Percentiles rank a stretch among this genome's conserved stretches.
These are phyloP conservation scores for Heteropelma amictum DNA, from an alignment of 2,888 invertebrate species.

Conservation along the genomic window DNA sequence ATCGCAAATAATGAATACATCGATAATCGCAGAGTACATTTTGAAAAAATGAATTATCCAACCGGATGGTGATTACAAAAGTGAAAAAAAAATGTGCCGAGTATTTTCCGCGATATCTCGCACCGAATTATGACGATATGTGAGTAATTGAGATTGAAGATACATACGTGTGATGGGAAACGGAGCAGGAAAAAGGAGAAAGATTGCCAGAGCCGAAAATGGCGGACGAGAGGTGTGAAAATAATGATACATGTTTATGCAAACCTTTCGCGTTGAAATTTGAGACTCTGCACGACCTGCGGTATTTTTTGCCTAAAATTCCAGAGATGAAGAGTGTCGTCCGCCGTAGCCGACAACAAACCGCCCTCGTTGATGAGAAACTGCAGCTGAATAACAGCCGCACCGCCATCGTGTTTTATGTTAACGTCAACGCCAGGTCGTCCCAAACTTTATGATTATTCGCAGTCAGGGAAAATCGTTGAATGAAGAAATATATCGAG, in stretches of 20 bases:
- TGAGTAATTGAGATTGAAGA: too few relatives aligned
- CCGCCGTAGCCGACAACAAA: constrained; percentile 95
- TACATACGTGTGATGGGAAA: too few relatives aligned
- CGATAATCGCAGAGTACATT: too few relatives aligned
- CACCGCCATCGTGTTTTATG: constrained; percentile 89
- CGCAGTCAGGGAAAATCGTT: constrained; percentile 41
- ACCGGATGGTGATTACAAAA: too few relatives aligned
- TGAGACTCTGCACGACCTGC: constrained; percentile 96
- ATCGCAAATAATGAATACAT: too few relatives aligned
- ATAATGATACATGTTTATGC: constrained; percentile 55
- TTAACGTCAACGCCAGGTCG: constrained; percentile 98
- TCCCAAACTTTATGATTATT: constrained; percentile 83
- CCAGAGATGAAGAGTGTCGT: constrained; percentile 98
- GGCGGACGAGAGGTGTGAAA: too few relatives aligned
- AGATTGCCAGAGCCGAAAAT: too few relatives aligned
- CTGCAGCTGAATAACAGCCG: constrained; percentile 92
- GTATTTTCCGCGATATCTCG: too few relatives aligned
- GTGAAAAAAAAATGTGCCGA: too few relatives aligned
- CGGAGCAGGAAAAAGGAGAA: too few relatives aligned
- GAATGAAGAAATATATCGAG: neutral
- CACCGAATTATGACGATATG: too few relatives aligned
- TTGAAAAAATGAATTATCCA: too few relatives aligned
- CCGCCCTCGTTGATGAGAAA: constrained; percentile 99
- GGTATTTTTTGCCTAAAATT: constrained; percentile 96
- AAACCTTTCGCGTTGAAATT: constrained; percentile 97